Conservation (phyloP, 2,888 invertebrate genomes). For the Phengaris arion region DNA sequence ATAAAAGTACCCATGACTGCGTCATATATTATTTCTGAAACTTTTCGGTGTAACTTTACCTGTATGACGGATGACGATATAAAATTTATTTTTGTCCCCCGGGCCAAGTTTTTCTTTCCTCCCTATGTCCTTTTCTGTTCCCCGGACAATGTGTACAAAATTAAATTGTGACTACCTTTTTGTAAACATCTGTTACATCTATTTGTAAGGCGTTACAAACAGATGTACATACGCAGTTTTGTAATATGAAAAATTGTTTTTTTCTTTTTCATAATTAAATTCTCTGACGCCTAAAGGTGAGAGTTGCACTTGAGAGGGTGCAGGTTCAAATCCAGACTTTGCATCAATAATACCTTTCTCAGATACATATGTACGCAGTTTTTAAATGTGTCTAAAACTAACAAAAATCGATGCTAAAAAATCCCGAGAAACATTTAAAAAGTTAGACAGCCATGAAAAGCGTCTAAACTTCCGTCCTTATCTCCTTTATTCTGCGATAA, state of each 20-base stretch:
- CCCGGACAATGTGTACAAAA: neutral
- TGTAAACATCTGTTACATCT: too few species aligned
- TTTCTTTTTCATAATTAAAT: too few species aligned
- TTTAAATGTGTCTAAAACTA: neutral
- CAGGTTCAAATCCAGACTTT: neutral
- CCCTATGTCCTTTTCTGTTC: neutral
- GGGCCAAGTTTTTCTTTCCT: slow-evolving; percentile 1
- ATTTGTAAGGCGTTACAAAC: neutral
- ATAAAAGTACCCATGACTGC: neutral
- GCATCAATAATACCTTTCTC: neutral
- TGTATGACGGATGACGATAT: slow-evolving; percentile 8
- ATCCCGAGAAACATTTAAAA: neutral
- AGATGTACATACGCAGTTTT: neutral
- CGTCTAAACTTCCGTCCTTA: neutral
- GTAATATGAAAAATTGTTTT: too few species aligned
- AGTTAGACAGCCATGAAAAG: neutral
- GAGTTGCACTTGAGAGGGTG: neutral
- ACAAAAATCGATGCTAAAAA: neutral
- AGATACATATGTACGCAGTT: neutral
- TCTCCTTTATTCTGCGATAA: neutral
- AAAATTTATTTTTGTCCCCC: slow-evolving; percentile 15
- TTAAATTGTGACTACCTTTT: slow-evolving; percentile 1
- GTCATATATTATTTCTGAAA: slow-evolving; percentile 6
- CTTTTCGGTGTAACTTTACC: slow-evolving; percentile 1
- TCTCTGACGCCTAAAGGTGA: neutral